Conservation (phyloP, 1,140 invertebrate species). For the Drosophila jambulina region DNA sequence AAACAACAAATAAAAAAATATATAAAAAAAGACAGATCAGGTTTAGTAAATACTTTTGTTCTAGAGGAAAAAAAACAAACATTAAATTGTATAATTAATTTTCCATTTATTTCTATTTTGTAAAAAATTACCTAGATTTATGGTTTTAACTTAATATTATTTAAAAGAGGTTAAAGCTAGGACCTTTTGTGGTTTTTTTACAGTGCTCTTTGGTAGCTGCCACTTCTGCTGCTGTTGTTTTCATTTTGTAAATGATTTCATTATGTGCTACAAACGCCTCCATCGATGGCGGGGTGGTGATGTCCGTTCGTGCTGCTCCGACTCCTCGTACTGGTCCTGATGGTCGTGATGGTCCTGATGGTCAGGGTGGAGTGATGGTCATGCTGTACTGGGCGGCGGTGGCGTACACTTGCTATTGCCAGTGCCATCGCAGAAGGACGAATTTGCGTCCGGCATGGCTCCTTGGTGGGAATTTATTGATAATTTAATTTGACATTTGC, state of each 20-base stretch:
- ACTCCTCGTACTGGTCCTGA: slow-evolving; percentile 3
- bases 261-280: slow-evolving; percentile 70
- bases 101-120: not conserved
- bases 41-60: too few species aligned
- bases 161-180: not conserved
- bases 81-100: not conserved
- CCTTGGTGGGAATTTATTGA: slow-evolving; percentile 77
- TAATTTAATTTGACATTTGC: slow-evolving; percentile 85
- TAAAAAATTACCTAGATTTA: not conserved
- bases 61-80: too few species aligned
- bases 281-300: slow-evolving; percentile 31
- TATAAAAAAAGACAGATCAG: too few species aligned
- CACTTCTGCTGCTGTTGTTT: slow-evolving; percentile 61
- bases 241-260: slow-evolving; percentile 83
- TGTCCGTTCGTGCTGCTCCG: slow-evolving; percentile 11
- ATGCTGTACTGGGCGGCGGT: slow-evolving; percentile 25
- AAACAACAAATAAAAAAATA: too few species aligned
- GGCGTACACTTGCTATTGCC: slow-evolving; percentile 75
- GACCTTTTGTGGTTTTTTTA: slow-evolving; percentile 2
- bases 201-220: slow-evolving; percentile 21
- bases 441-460: slow-evolving; percentile 69
- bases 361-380: slow-evolving; percentile 25
- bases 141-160: not conserved
- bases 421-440: slow-evolving; percentile 48
- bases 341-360: slow-evolving; percentile 14